Evolutionary conservation across 2,888 invertebrate genomes (phyloP).

Genomic region (Troglohyphantes excavatus): DNA sequence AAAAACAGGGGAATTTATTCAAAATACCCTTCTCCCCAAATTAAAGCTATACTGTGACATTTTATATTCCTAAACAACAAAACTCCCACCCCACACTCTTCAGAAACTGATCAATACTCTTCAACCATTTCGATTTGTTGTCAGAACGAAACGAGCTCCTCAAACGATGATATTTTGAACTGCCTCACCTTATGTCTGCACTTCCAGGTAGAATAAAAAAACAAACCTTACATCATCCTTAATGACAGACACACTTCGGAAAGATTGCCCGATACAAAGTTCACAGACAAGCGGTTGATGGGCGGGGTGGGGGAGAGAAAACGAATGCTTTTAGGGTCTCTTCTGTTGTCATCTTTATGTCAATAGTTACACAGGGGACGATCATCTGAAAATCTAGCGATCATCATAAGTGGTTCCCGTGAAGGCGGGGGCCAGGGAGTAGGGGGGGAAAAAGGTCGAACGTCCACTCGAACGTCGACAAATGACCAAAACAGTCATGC

Average conservation of each 20-base stretch:
- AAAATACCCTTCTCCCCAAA: no score
- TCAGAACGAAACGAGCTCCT: not conserved
- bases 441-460: conserved; percentile 13
- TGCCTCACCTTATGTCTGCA: not conserved
- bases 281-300: no score
- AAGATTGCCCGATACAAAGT: no score
- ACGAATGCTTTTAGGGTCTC: conserved; percentile 43
- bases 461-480: conserved; percentile 39
- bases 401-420: not conserved
- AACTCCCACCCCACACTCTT: not conserved
- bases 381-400: conserved; percentile 52
- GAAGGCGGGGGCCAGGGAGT: not conserved
- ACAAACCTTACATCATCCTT: conserved; percentile 31
- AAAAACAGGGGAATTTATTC: no score
- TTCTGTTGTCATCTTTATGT: conserved; percentile 62
- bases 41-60: no score
- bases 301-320: not conserved
- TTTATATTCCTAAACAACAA: not conserved
- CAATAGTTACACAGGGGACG: conserved; percentile 67
- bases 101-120: not conserved
- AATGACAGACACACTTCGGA: conserved; percentile 2
- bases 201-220: conserved; percentile 5
- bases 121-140: conserved; percentile 20
- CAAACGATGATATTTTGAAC: not conserved
- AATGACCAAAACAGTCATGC: conserved; percentile 71